Conservation (phyloP, 2,797 vertebrate genomes). For the Parauchenoglanis punctatus region DNA sequence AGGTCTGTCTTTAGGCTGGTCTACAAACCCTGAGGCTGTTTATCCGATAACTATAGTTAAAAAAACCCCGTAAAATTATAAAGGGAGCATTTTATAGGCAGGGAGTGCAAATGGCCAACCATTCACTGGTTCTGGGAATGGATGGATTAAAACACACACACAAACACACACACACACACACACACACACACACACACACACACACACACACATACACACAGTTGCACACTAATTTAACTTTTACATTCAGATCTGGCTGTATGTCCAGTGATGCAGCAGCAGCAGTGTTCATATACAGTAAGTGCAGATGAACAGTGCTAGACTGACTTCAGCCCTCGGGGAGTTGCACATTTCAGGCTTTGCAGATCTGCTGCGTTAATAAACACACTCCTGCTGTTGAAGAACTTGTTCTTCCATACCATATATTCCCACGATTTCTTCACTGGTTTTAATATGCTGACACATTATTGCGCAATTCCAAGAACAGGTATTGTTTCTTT, state of each 20-base stretch:
- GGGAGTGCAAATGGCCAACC: not conserved
- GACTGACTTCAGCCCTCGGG: not conserved
- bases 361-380: constrained; percentile 17
- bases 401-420: constrained; percentile 25
- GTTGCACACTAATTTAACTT: not conserved
- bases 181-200: not conserved
- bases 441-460: not conserved
- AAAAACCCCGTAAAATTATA: not conserved
- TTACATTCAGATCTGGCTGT: not conserved
- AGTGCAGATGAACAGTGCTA: not conserved
- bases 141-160: not conserved
- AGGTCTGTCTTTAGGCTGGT: not conserved
- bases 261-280: not conserved
- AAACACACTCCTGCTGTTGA: not conserved
- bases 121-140: not conserved
- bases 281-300: not conserved
- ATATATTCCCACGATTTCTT: constrained; percentile 16
- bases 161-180: not conserved
- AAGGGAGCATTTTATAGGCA: not conserved
- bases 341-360: constrained; percentile 14
- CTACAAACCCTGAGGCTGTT: not conserved
- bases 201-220: not conserved
- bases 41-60: not conserved
- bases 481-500: constrained; percentile 1
- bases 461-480: constrained; percentile 13